Evolutionary conservation across 2,113 vertebrate genomes (phyloP).

Genomic region (Silurus glanis): DNA sequence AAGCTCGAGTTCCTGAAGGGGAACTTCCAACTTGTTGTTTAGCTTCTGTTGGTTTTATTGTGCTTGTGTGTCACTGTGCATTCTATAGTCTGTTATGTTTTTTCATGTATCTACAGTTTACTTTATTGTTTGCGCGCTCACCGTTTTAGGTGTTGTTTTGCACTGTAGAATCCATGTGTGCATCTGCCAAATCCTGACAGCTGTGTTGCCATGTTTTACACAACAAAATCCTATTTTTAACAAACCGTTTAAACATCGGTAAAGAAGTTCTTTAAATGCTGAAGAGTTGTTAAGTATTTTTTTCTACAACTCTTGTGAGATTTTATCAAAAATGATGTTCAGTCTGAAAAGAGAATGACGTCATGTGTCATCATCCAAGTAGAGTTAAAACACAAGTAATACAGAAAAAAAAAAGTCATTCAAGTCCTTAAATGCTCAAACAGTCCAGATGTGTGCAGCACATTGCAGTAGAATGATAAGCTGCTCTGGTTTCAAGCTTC

Average conservation of each 20-base stretch:
- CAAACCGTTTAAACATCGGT: background rate
- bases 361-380: background rate
- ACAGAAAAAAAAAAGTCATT: background rate
- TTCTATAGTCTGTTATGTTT: too few species aligned
- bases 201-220: background rate
- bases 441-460: background rate
- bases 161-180: too few species aligned
- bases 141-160: too few species aligned
- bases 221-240: background rate
- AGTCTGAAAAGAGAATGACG: background rate
- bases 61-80: too few species aligned
- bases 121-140: too few species aligned
- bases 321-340: background rate
- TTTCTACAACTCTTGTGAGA: background rate
- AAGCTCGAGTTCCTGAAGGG: too few species aligned
- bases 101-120: too few species aligned
- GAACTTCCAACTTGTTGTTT: too few species aligned
- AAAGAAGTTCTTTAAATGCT: background rate
- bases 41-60: too few species aligned
- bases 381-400: background rate
- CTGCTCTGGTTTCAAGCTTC: slow-evolving; percentile 72
- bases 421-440: background rate
- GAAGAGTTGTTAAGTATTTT: background rate
- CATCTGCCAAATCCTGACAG: too few species aligned
- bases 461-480: slow-evolving; percentile 53